Base-by-base conservation (phyloP, 1,140 invertebrate genomes). In the Drosophila azteca region DNA sequence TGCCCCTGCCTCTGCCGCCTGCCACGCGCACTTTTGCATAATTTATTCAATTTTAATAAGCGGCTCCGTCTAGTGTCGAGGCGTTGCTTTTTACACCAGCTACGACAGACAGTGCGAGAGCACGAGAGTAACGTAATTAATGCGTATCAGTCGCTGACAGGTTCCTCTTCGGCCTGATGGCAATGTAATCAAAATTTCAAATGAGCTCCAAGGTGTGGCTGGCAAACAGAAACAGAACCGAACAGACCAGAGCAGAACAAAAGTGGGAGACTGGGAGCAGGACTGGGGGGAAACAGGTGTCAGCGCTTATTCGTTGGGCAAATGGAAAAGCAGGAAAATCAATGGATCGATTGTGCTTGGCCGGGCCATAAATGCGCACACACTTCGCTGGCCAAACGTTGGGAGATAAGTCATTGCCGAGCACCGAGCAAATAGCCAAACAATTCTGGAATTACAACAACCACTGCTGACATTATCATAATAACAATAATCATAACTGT, bases 31-130 rank as follows among this genome's bases (percentile, higher is more conserved):
- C 73, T 79, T 88, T 87, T 87, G 75, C 82, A 87, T 87, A 87
- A 87, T 87, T 87, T 87, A 87, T 87, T 87, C 82, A 87, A 73
- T 87, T 87, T 87, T 87, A 87, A 87, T 87, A 87, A 87, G 82
- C 79, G 72, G 49, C 54, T 50, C 65, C 50, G 66, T 44, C 66
- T 58, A 75, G 53, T 24, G 44, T 52, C 31, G 48, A 44, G 75
- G 75, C 67, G 75, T 78, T 60, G 75, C 61, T 65, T 77, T 77
- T 77, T 77, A 77, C 77, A 79, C 76, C 50, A 62, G 80, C 63
- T 65, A 39, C 29, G 29, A 31, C 29, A 8, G 29, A 26, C 29
- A 8, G 8, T 5, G 5, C 24, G 24, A 26, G 24, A 26, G 8
- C 9, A 31, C 35, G 35, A 39, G 35, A 39, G 35, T 13, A 68